Conservation (phyloP, 2,113 vertebrate genomes). For the Mystacornis crossleyi region DNA sequence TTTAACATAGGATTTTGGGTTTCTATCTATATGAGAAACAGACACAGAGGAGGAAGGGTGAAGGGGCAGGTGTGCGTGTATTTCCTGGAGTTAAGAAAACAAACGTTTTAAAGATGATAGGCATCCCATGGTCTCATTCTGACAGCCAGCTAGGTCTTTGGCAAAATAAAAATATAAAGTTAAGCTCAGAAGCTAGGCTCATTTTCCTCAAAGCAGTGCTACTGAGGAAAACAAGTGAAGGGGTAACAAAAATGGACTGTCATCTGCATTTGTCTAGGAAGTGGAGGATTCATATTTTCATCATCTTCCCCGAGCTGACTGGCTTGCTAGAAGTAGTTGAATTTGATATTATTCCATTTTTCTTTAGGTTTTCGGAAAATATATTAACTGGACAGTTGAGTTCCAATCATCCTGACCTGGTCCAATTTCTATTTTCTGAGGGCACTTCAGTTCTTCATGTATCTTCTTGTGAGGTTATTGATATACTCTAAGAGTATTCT, state of each 20-base stretch:
- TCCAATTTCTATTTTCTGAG: background rate
- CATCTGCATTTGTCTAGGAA: background rate
- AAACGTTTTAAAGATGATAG: background rate
- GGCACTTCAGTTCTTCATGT: background rate
- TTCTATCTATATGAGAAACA: background rate
- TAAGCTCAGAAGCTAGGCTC: background rate
- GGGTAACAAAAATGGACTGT: fast-evolving
- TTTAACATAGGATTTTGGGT: background rate
- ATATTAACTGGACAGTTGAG: too few species aligned
- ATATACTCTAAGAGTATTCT: background rate
- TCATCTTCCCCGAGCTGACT: background rate
- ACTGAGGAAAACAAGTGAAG: background rate
- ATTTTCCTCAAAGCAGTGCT: background rate
- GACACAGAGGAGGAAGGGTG: background rate
- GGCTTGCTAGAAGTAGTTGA: background rate
- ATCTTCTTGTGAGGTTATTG: background rate
- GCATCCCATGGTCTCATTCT: background rate
- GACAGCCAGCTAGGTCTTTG: background rate
- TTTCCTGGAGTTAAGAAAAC: background rate
- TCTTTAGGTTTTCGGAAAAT: background rate
- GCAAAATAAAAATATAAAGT: background rate
- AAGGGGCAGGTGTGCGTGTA: background rate
- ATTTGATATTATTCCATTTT: background rate
- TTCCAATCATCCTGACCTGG: fast-evolving
- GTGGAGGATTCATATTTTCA: background rate